These are phyloP conservation scores for Rhopalosiphum padi DNA, from an alignment of 1,140 invertebrate genomes.

Conservation along the genomic window DNA sequence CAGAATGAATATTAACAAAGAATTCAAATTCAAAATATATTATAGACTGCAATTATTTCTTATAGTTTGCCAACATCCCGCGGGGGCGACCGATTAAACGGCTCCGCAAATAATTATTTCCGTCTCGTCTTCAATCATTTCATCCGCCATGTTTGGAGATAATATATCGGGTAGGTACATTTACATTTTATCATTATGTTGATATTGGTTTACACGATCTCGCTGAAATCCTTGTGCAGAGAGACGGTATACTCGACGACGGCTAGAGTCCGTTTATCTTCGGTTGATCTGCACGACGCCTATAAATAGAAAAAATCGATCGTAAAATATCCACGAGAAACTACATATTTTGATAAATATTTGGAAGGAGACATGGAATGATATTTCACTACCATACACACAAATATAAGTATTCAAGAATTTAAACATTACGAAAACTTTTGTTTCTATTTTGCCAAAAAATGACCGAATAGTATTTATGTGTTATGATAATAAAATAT, in stretches of 20 bases:
- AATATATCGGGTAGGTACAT: background rate
- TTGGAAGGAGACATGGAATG: too few relatives aligned
- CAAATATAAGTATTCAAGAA: too few relatives aligned
- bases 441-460: background rate
- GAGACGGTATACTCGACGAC: slow-evolving; percentile 35
- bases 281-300: background rate
- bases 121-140: background rate
- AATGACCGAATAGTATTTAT: background rate
- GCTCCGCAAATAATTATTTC: background rate
- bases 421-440: background rate
- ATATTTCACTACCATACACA: background rate
- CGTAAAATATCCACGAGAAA: background rate
- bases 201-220: background rate
- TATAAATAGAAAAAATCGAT: background rate
- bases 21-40: background rate
- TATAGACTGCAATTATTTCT: background rate
- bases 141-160: background rate
- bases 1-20: background rate
- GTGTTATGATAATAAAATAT: background rate
- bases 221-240: background rate
- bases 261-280: background rate
- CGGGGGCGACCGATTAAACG: background rate
- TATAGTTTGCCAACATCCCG: background rate
- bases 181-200: background rate
- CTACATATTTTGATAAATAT: background rate